phyloP scores from a whole-genome alignment of 2,113 vertebrate genomes.

The Apus apus region DNA sequence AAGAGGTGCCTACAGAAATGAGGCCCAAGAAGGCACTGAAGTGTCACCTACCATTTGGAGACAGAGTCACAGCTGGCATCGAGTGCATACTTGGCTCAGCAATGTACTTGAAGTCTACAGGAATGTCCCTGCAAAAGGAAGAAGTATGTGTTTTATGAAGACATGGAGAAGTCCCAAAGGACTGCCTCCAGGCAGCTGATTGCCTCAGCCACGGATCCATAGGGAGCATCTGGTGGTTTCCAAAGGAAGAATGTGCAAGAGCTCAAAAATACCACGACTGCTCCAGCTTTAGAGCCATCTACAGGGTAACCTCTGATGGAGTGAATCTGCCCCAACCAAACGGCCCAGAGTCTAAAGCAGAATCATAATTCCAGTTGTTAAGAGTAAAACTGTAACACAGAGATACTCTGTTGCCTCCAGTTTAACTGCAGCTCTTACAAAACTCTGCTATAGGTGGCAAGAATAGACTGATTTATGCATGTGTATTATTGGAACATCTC shows the following conservation, averaged over 20 bases:
- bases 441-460: neutral
- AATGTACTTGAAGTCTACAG: conserved; percentile 99
- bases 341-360: neutral
- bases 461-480: neutral
- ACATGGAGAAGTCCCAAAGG: conserved; percentile 1
- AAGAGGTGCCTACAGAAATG: neutral
- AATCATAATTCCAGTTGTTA: neutral
- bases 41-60: conserved; percentile 91
- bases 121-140: conserved; percentile 92
- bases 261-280: neutral
- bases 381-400: neutral
- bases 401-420: neutral
- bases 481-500: neutral
- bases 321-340: neutral
- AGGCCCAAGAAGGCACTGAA: neutral
- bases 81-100: conserved; percentile 99
- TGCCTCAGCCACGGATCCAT: neutral
- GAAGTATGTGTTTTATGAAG: conserved; percentile 49
- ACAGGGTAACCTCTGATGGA: neutral
- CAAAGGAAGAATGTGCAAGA: neutral
- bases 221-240: neutral
- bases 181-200: neutral
- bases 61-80: conserved; percentile 97
- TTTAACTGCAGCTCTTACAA: neutral
- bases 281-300: neutral